These are phyloP conservation scores for Chascanopsetta lugubris DNA, from an alignment of 2,113 vertebrate species.

Conservation along the genomic window DNA sequence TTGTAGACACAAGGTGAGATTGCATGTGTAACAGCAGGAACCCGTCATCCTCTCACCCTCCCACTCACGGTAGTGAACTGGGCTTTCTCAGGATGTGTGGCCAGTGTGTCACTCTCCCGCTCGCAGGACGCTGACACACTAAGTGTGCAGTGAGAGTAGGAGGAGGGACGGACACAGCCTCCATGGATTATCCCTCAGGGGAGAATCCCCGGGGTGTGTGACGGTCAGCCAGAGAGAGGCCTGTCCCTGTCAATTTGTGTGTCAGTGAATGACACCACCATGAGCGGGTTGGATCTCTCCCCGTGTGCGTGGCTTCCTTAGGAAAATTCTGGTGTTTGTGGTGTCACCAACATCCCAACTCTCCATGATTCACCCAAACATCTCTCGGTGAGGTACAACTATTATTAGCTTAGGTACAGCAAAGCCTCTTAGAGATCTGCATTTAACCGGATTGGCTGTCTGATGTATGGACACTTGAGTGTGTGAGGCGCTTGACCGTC, in stretches of 20 bases:
- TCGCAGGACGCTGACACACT: conserved; percentile 67
- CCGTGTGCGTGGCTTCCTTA: conserved; percentile 39
- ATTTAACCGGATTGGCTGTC: conserved; percentile 82
- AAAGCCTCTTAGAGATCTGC: conserved; percentile 84
- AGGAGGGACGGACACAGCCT: conserved; percentile 42
- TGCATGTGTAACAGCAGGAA: conserved; percentile 18
- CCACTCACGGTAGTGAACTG: conserved; percentile 38
- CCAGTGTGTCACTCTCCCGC: conserved; percentile 56
- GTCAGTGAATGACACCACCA: conserved; percentile 42
- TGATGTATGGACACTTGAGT: conserved; percentile 75
- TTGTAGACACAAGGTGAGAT: conserved; percentile 20
- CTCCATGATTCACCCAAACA: conserved; percentile 50
- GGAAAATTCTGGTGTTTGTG: conserved; percentile 48
- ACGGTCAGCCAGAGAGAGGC: conserved; percentile 44
- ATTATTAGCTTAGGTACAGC: conserved; percentile 83
- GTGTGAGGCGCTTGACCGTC: conserved; percentile 57
- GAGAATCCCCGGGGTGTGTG: conserved; percentile 53
- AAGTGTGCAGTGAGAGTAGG: conserved; percentile 44
- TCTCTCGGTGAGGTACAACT: conserved; percentile 60
- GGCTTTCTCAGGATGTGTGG: conserved; percentile 63
- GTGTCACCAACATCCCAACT: conserved; percentile 64
- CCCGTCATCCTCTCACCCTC: conserved; percentile 40
- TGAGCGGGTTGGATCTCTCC: conserved; percentile 31
- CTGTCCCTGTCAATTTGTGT: conserved; percentile 46
- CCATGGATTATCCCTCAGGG: conserved; percentile 49